Percentiles rank a stretch among this genome's conserved stretches.
Conservation (phyloP, 2,797 vertebrate species). For the Xenentodon cancila region DNA sequence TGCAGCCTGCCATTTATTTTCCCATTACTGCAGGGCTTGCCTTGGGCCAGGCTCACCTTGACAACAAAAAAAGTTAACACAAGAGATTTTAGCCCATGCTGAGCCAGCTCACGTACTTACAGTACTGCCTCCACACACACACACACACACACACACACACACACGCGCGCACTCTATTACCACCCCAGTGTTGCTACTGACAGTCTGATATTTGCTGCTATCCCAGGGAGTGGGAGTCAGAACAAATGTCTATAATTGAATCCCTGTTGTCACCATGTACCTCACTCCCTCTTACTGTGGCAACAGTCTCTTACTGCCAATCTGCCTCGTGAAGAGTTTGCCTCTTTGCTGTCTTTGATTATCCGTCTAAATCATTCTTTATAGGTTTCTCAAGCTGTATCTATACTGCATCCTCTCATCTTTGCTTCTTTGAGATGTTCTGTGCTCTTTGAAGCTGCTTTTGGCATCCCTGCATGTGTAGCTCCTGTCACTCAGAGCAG, state of each 20-base stretch:
- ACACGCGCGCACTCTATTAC: not conserved
- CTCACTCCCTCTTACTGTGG: constrained; percentile 27
- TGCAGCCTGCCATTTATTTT: constrained; percentile 47
- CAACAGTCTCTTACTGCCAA: constrained; percentile 25
- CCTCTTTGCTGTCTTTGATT: constrained; percentile 14
- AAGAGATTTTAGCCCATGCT: constrained; percentile 20
- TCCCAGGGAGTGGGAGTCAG: constrained; percentile 38
- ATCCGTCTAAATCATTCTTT: constrained; percentile 1
- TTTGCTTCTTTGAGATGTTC: constrained; percentile 3
- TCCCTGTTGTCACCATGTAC: constrained; percentile 51
- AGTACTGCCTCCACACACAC: not conserved
- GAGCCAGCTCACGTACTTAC: constrained; percentile 10
- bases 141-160: not conserved
- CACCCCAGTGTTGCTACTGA: constrained; percentile 27
- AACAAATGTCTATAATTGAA: constrained; percentile 66
- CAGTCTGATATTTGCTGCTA: constrained; percentile 42
- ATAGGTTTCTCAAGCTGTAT: not conserved
- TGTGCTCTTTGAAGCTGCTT: not conserved
- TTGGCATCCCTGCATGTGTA: not conserved
- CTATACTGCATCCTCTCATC: not conserved
- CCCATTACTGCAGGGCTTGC: constrained; percentile 34
- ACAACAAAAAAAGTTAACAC: constrained; percentile 18
- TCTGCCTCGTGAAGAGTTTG: constrained; percentile 25
- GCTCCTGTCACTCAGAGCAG: not conserved
- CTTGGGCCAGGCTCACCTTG: constrained; percentile 39